Base-by-base conservation (phyloP, 2,888 invertebrate species). In the Danaus chrysippus region DNA sequence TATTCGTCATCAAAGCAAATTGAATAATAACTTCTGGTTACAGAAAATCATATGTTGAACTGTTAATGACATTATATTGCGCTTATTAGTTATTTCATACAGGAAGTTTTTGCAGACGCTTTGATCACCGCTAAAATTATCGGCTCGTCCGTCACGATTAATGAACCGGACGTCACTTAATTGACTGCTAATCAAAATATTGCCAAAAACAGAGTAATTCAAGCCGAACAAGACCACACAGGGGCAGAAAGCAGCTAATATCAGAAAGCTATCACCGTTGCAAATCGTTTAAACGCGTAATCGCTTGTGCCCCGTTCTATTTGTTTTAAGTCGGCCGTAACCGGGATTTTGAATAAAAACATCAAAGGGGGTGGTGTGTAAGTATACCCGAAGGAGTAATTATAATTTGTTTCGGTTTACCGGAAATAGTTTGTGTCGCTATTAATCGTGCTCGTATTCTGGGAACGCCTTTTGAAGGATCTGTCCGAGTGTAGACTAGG, bases 291-390 rank as follows among this genome's bases (percentile, higher is more conserved):
- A 87, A 86, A 87, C 89, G 85, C 86, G 84, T 90, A 89, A 89
- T 90, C 89, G 88, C 77, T 84, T 74, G 80, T 78, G 82, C 80
- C 80, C 73, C 84, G 85, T 87, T 83, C 85, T 91, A 91, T 90
- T 91, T 91, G 91, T 91, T 91, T 90, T 88, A 89, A 89, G 82
- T 86, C 85, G 82, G 80, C 86, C 87, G 86, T 88, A 87, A 86
- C 88, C 78, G 82, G 82, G 82, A 81, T 85, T 83, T 84, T 78
- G 82, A 84, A 88, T 87, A 88, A 90, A 89, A 88, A 90, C 89
- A 88, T 90, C 89, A 90, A 90, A 90, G 89, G 80, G 90, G 87
- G 84, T 83, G 84, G 84, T 79, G 84, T 83, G 82, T 79, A 83
- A 84, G 85, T 74, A 77, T 81, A 78, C 81, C 82, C 83, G 83